phyloP scores from a whole-genome alignment of 2,113 vertebrate genomes.

The Dendrocopos noguchii region DNA sequence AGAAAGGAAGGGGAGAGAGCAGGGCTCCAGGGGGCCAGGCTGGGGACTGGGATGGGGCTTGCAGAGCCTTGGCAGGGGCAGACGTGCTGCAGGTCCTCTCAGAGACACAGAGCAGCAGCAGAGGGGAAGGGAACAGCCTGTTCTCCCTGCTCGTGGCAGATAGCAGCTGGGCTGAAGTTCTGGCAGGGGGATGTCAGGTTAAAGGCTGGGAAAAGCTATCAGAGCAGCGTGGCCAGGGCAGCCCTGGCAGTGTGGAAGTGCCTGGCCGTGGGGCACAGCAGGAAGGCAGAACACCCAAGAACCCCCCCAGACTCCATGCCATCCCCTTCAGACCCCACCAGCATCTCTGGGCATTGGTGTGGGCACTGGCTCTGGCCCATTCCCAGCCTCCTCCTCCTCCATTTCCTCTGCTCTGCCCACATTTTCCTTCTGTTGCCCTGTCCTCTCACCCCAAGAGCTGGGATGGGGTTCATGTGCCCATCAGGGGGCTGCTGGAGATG shows the following conservation, averaged over 20 bases:
- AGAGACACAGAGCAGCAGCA: slow-evolving; percentile 26
- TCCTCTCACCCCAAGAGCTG: background rate
- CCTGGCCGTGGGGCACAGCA: fast-evolving
- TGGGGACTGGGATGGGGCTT: background rate
- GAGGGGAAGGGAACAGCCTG: slow-evolving; percentile 54
- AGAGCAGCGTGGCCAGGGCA: fast-evolving
- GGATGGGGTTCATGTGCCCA: background rate
- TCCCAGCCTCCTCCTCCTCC: background rate
- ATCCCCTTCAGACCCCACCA: background rate
- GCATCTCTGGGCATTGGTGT: background rate
- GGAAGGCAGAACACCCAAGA: background rate
- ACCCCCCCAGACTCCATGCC: fast-evolving
- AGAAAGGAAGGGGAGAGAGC: background rate
- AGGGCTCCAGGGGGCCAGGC: fast-evolving
- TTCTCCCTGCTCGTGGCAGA: slow-evolving; percentile 9
- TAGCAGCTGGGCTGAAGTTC: slow-evolving; percentile 26
- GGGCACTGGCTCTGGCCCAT: background rate
- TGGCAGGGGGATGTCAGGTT: background rate
- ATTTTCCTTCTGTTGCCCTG: background rate
- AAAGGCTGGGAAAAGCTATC: background rate
- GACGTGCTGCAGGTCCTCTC: background rate
- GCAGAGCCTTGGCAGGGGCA: background rate
- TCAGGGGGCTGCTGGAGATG: background rate
- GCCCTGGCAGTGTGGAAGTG: background rate
- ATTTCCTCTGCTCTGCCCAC: background rate